Evolutionary conservation across 2,888 invertebrate genomes (phyloP), one percentile per base, ranked within the genome.

Genomic region (Nymphalis polychloros): DNA sequence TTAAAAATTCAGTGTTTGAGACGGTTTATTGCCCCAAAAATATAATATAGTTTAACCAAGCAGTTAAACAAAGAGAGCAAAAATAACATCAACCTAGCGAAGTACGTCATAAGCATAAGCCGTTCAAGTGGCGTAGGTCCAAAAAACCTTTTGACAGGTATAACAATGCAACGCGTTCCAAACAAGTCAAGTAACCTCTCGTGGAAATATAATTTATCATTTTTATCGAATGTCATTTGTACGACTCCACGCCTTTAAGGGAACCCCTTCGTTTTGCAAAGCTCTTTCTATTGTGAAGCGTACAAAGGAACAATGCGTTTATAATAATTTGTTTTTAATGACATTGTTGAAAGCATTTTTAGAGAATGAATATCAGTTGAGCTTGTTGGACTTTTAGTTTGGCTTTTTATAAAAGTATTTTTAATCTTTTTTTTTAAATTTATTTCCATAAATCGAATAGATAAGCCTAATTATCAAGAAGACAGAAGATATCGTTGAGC

Each of bases 251-350:
- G 60, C 48, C 59, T 48, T 61, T 4, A 48, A 61, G 47, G n/a
- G 48, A 61, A 48, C 35, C 48, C 60, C 48, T 47, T 61, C 46
- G 8, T 47, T 59, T 46, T 47, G 46, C 46, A 59, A 46, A 23
- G 17, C 41, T 19, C 41, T 48, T 17, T 61, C 48, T 27, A 61
- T 61, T 61, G 48, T 61, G 48, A 48, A 8, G 4, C 48, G 46
- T 17, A 48, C 60, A 61, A 61, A 48, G 46, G 49, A 61, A 61
- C 27, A 49, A 61, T 31, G 61, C 49, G 16, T 55, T 53, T 53
- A 53, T 53, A 55, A 8, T 31, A 55, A 55, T 55, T 55, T 16
- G 27, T 50, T 20, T 55, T 55, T 55, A 31, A 55, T 31, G 53
- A 17, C n/a, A 17, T 27, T 31, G 13, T 55, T 41, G 13, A 41